phyloP scores from a whole-genome alignment of 2,113 vertebrate genomes.

The Chamaea fasciata region DNA sequence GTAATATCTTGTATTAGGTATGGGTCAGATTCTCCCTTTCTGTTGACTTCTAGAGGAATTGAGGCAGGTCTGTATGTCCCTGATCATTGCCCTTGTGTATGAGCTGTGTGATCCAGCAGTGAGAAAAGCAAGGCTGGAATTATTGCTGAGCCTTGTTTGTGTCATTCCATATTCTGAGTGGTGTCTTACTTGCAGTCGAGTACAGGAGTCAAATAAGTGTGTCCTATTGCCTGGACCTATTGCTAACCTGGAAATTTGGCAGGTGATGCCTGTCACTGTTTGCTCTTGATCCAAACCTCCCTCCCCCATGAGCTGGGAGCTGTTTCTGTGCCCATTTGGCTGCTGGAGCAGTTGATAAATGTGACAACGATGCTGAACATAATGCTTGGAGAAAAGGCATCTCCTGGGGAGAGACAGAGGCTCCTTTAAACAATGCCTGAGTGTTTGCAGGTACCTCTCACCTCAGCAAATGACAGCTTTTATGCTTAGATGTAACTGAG shows the following conservation, averaged over 20 bases:
- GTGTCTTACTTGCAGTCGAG: neutral
- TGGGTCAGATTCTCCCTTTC: neutral
- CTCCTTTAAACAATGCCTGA: neutral
- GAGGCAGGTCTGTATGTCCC: neutral
- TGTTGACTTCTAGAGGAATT: neutral
- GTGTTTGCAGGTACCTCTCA: neutral
- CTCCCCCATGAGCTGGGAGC: conserved; percentile 17
- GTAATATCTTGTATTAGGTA: neutral
- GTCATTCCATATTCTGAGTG: neutral
- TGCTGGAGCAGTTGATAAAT: neutral
- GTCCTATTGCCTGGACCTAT: neutral
- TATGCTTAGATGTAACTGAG: neutral
- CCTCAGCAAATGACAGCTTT: neutral
- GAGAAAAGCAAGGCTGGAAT: neutral
- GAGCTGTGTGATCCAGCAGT: neutral
- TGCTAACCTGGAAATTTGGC: neutral
- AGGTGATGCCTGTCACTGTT: neutral
- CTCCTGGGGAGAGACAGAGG: neutral
- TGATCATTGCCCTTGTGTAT: neutral
- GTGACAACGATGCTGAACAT: neutral
- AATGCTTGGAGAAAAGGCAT: neutral
- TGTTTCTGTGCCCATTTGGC: neutral
- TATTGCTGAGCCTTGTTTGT: neutral
- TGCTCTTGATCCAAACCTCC: neutral
- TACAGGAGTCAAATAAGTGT: neutral